Conservation (phyloP, 2,888 invertebrate genomes). For the Dolichopus griseipennis region DNA sequence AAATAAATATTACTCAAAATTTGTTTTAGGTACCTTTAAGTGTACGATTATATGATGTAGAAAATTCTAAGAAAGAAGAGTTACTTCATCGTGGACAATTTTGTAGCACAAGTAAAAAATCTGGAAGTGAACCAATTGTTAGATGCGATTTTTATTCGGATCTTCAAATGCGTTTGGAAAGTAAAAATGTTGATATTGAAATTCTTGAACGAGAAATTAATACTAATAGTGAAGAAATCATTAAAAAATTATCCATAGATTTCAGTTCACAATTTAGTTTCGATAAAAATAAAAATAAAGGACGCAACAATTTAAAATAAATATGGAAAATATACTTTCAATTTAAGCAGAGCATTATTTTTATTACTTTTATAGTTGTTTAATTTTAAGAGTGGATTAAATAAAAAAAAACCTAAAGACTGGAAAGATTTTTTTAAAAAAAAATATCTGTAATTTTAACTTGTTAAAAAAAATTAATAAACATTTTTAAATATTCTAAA, state of each 20-base stretch:
- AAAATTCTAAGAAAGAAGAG: conserved; percentile 29
- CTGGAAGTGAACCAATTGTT: conserved; percentile 36
- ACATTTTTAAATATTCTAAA: no score
- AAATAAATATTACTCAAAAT: background rate
- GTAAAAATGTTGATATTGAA: conserved; percentile 39
- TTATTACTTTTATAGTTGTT: background rate
- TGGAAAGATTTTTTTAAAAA: background rate
- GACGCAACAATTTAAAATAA: background rate
- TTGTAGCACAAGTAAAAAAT: conserved; percentile 37
- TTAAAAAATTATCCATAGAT: conserved; percentile 34
- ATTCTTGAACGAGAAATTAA: conserved; percentile 37
- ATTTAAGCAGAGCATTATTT: background rate
- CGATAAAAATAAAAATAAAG: conserved; percentile 22
- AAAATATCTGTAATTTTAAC: no score
- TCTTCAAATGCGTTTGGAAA: conserved; percentile 40
- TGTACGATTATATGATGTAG: conserved; percentile 33
- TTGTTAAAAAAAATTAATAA: no score
- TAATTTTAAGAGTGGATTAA: background rate
- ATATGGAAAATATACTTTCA: background rate
- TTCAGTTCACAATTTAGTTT: conserved; percentile 35
- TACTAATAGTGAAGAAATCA: conserved; percentile 33
- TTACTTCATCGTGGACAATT: conserved; percentile 38
- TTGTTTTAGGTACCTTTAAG: conserved; percentile 32
- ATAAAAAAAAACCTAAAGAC: background rate
- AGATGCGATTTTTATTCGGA: conserved; percentile 43